Percentiles rank a stretch among this genome's conserved stretches.
These are phyloP conservation scores for Lepidurus couesii DNA, from an alignment of 1,140 invertebrate genomes.

Conservation along the genomic window DNA sequence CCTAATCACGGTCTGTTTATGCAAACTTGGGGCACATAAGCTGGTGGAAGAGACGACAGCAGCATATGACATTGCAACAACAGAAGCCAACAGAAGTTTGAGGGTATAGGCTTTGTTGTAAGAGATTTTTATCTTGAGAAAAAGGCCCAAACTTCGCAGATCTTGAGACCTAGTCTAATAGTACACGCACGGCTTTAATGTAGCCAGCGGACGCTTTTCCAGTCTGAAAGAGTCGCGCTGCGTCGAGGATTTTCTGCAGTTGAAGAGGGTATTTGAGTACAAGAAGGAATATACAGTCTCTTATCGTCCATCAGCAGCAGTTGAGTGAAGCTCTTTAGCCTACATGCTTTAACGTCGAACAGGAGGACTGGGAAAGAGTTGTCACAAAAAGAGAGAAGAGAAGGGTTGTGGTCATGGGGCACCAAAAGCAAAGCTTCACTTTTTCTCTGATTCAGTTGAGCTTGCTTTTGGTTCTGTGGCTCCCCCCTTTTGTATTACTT, in stretches of 20 bases:
- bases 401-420: not conserved
- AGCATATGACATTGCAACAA: not conserved
- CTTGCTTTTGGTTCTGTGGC: not conserved
- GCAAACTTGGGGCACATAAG: not conserved
- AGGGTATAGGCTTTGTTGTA: no score
- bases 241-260: not conserved
- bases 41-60: not conserved
- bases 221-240: not conserved
- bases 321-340: not conserved
- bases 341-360: not conserved
- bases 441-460: not conserved
- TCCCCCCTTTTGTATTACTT: not conserved
- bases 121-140: no score
- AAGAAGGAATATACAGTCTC: not conserved
- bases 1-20: not conserved
- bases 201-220: not conserved
- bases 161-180: not conserved
- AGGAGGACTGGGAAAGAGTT: not conserved
- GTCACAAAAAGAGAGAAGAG: not conserved
- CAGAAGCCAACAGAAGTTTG: not conserved
- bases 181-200: not conserved
- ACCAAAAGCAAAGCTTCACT: not conserved
- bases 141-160: not conserved
- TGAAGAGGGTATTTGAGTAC: not conserved
- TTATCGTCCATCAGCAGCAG: constrained; percentile 4